These are phyloP conservation scores for Melanotaenia duboulayi DNA, from an alignment of 2,113 vertebrate genomes.

Conservation along the genomic window DNA sequence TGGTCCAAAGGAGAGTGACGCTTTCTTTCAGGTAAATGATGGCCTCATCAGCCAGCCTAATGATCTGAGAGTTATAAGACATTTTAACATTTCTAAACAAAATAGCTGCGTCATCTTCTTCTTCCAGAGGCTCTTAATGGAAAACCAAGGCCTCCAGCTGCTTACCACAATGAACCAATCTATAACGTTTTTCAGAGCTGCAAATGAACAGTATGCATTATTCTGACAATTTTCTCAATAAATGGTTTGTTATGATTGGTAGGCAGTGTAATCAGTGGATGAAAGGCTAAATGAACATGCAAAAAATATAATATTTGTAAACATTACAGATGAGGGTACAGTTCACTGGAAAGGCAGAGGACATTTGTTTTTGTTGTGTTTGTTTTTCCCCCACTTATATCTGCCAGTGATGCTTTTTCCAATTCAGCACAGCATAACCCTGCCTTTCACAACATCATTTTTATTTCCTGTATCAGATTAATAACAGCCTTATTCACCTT, in stretches of 20 bases:
- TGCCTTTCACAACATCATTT: no score
- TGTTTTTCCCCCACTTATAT: no score
- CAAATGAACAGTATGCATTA: background rate
- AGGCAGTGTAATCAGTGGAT: background rate
- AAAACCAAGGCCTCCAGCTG: slow-evolving; percentile 13
- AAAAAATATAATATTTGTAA: background rate
- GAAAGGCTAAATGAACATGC: background rate
- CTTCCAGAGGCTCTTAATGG: slow-evolving; percentile 7
- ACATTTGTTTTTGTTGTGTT: background rate
- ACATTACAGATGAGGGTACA: background rate
- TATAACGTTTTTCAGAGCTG: background rate
- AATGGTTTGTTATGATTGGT: background rate
- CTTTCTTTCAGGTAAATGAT: slow-evolving; percentile 8
- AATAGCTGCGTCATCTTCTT: slow-evolving; percentile 18
- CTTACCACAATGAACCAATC: slow-evolving; percentile 6
- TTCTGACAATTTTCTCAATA: background rate
- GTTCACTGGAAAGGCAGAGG: background rate
- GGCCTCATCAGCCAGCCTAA: slow-evolving; percentile 35
- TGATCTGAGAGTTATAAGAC: slow-evolving; percentile 18
- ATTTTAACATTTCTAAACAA: slow-evolving; percentile 26
- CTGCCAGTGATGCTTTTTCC: no score
- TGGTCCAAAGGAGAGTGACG: background rate
- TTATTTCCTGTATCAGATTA: no score
- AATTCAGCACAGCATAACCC: no score
- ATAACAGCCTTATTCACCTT: no score